These are phyloP conservation scores for Xiphydria camelus DNA, from an alignment of 2,888 invertebrate genomes.

Conservation along the genomic window DNA sequence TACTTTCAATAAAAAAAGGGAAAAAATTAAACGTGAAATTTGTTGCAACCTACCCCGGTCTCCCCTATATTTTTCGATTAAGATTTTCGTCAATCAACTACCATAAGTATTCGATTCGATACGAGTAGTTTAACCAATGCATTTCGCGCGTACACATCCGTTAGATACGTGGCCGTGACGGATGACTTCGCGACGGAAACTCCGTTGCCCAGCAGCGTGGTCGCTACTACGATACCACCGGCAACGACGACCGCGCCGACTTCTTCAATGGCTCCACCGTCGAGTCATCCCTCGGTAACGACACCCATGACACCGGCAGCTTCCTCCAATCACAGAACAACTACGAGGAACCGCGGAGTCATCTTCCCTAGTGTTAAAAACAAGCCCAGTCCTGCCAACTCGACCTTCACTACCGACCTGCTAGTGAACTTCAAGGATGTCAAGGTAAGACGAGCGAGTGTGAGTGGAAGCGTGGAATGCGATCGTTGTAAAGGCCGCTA, in stretches of 20 bases:
- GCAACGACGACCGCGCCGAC: slow-evolving; percentile 30
- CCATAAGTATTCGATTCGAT: too few species aligned
- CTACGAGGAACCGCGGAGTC: slow-evolving; percentile 75
- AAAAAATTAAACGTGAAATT: background rate
- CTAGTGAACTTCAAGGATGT: slow-evolving; percentile 78
- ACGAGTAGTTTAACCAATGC: too few species aligned
- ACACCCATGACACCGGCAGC: slow-evolving; percentile 28
- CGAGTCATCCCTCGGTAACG: slow-evolving; percentile 18
- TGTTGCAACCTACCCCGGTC: too few species aligned
- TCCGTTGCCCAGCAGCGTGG: slow-evolving; percentile 57
- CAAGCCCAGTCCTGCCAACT: slow-evolving; percentile 83
- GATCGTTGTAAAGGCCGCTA: too few species aligned
- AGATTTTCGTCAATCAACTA: too few species aligned
- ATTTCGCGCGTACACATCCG: background rate
- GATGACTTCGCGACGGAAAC: slow-evolving; percentile 45
- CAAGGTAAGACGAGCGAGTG: slow-evolving; percentile 81
- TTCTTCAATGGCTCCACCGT: slow-evolving; percentile 30
- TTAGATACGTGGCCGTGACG: slow-evolving; percentile 41
- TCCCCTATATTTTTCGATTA: background rate
- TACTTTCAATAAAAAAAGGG: background rate
- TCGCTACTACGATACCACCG: slow-evolving; percentile 37
- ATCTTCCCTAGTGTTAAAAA: slow-evolving; percentile 92
- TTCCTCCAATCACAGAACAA: slow-evolving; percentile 51
- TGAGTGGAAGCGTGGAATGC: too few species aligned
- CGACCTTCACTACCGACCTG: slow-evolving; percentile 78